Evolutionary conservation across 2,888 invertebrate species (phyloP).

Genomic region (Pristionchus arcanus): DNA sequence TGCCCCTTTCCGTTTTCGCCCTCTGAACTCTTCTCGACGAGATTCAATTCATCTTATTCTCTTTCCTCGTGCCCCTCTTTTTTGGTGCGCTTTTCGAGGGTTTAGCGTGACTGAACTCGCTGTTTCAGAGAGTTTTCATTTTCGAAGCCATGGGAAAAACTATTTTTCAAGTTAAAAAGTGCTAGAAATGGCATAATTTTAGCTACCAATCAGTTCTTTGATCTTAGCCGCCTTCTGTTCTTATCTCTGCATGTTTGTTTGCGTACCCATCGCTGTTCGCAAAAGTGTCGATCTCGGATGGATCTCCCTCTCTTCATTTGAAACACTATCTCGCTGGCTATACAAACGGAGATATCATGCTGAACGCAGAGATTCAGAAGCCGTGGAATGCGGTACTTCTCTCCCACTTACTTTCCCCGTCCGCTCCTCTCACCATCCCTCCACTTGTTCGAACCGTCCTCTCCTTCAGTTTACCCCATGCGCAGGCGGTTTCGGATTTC

Average conservation of each 20-base stretch:
- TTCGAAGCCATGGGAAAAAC: neutral
- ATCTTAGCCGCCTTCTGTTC: conserved; percentile 2
- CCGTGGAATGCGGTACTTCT: conserved; percentile 27
- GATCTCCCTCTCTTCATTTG: neutral
- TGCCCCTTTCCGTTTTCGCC: conserved; percentile 36
- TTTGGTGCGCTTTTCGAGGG: neutral
- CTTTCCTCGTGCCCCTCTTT: conserved; percentile 3
- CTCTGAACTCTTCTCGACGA: conserved; percentile 35
- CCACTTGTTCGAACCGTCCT: conserved; percentile 2
- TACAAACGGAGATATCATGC: neutral
- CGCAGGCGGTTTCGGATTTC: conserved; percentile 36
- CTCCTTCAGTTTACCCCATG: conserved; percentile 36
- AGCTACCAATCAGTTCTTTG: neutral
- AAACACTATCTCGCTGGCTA: neutral
- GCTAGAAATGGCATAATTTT: neutral
- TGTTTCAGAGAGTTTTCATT: neutral
- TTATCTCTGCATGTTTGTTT: conserved; percentile 36
- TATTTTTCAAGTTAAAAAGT: neutral
- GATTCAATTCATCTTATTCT: conserved; percentile 47
- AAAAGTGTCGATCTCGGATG: conserved; percentile 32
- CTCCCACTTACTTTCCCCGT: conserved; percentile 6
- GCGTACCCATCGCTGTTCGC: conserved; percentile 15
- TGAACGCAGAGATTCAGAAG: neutral
- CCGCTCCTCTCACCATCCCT: neutral
- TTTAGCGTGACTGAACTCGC: neutral